Evolutionary conservation across 2,888 invertebrate genomes (phyloP).

Genomic region (Drosophila trichaetosa): DNA sequence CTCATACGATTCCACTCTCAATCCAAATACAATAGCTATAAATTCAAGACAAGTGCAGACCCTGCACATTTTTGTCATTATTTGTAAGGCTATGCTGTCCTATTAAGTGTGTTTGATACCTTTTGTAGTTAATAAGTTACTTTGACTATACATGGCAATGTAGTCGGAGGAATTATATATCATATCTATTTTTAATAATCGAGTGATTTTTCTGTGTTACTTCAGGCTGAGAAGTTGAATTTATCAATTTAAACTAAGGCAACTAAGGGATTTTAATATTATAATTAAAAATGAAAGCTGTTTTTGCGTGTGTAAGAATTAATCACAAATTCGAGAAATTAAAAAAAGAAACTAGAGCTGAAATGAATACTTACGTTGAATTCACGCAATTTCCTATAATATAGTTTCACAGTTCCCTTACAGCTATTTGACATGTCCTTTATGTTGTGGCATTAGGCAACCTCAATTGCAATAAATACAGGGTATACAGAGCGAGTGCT

Average conservation of each 20-base stretch:
- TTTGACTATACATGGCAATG: neutral
- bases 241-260: neutral
- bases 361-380: neutral
- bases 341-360: neutral
- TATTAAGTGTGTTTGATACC: neutral
- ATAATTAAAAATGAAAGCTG: neutral
- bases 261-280: neutral
- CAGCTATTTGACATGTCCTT: neutral
- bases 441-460: neutral
- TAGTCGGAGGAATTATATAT: neutral
- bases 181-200: neutral
- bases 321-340: neutral
- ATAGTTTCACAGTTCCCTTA: neutral
- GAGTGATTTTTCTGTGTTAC: neutral
- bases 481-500: constrained; percentile 1
- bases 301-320: too few relatives aligned
- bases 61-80: neutral
- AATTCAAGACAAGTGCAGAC: neutral
- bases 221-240: neutral
- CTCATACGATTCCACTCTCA: constrained; percentile 7
- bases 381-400: neutral
- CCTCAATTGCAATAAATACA: neutral
- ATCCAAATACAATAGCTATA: neutral
- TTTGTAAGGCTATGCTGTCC: neutral
- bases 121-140: neutral